Base-by-base conservation (phyloP, 2,113 vertebrate species). In the Xyrauchen texanus region DNA sequence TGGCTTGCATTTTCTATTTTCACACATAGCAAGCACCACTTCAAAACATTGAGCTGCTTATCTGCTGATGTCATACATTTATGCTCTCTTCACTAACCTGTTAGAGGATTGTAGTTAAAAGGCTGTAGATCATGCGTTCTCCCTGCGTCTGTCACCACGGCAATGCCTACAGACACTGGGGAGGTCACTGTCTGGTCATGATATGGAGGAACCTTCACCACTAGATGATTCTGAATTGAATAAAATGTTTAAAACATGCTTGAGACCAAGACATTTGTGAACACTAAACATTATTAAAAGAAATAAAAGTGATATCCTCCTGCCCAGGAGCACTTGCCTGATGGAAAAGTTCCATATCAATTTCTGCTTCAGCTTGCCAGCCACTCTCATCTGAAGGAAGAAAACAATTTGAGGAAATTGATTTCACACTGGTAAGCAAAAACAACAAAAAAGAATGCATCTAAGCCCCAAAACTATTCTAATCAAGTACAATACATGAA, bases 281-380 rank as follows among this genome's bases (percentile, higher is more conserved):
- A 73, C 11, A 13, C 46, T 72, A 46, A 74, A 5, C 7, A 62
- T 62, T 15, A 57, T 34, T 34, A 34, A 34, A 34, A 34, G 21
- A 2, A 12, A 69, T 4, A 4, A 52, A 3, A 64, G n/a, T 11
- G 12, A 52, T 7, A 34, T 34, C 21, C 21, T 34, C 21, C 21
- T 34, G 21, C 21, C 21, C 21, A 44, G 34, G 0, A 73, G 8
- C 8, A 84, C 84, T 64, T 96, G 98, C 98, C 96, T 99, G 98
- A 92, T 99, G 98, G 88, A 99, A 99, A 82, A 98, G 93, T 88
- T 99, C 98, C 96, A 98, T 98, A 88, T 99, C 98, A 60, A 99
- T 99, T 91, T 98, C 96, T 87, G 97, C 97, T 91, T 99, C 98
- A 44, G 95, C 96, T 85, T 98, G 96, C 98, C 98, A 99, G 16